phyloP scores from a whole-genome alignment of 2,888 invertebrate genomes.

The Chloroclystis v-ata region DNA sequence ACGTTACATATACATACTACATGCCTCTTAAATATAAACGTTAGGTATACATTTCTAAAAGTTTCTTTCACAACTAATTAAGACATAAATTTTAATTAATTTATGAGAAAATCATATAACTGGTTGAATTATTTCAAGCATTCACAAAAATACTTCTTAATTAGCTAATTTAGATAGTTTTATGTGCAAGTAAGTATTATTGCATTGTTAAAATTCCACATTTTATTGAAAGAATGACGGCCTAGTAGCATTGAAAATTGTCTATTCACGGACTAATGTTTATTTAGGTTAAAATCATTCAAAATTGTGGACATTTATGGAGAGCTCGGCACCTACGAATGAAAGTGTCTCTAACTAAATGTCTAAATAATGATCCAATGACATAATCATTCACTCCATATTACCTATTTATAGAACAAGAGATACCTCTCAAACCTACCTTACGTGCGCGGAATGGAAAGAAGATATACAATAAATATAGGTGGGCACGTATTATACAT shows the following conservation, averaged over 20 bases:
- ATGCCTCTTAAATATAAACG: too few species aligned
- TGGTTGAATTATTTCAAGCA: neutral
- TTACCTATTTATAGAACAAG: conserved; percentile 31
- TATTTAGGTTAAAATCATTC: neutral
- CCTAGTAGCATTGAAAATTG: neutral
- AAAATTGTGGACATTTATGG: too few species aligned
- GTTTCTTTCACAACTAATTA: conserved; percentile 8
- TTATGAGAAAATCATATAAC: neutral
- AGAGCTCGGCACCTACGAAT: too few species aligned
- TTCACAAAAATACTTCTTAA: neutral
- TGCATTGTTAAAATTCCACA: neutral
- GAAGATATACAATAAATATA: conserved; percentile 29
- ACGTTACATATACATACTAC: too few species aligned
- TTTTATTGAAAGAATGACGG: neutral
- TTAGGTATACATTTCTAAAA: neutral
- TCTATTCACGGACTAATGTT: neutral
- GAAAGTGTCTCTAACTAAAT: too few species aligned
- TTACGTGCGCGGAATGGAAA: conserved; percentile 56
- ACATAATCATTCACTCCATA: neutral
- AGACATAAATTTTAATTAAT: neutral
- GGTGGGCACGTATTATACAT: conserved; percentile 41
- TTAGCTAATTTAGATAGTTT: neutral
- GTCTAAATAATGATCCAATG: too few species aligned
- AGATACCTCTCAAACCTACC: conserved; percentile 56
- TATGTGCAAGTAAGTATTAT: neutral